Evolutionary conservation across 2,797 vertebrate species (phyloP), one percentile per base, ranked within the genome.

Genomic region (Threskiornis aethiopicus): DNA sequence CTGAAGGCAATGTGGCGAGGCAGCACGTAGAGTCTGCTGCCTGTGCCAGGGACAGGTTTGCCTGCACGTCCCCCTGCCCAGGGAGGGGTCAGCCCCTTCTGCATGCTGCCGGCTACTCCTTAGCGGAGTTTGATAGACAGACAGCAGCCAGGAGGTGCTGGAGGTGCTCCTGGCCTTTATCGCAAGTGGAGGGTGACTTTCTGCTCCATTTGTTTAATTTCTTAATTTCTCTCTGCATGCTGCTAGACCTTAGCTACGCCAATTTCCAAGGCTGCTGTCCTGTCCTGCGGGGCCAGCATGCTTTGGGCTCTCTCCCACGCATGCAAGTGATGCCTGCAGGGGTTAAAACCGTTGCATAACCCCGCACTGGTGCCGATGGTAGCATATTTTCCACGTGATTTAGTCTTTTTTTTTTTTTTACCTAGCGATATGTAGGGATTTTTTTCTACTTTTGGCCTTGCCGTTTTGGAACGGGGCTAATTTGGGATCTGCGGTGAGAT

Each of bases 241-340:
- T 42, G 19, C 19, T 64, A 51, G 70, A 25, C 52, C 25, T 58
- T 20, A 18, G 6, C n/a, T 57, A 26, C 22, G 8, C n/a, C 22
- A 2, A 6, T 54, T 59, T 81, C 58, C 61, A 76, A 46, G 35
- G 62, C 70, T 71, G 84, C 39, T 5, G 1, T 39, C 78, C 66
- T 3, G 0, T 52, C 46, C 76, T 5, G 1, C 1, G 0, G 73
- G 47, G 33, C 61, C 16, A 10, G 52, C 0, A 1, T 0, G 1
- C 47, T 67, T 39, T 0, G 5, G 58, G 59, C 28, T 65, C 31
- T 70, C 41, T 72, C 17, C 31, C 0, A 0, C 6, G 5, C 2
- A 0, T 31, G 37, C 28, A 15, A 19, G n/a, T 5, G 2, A 10
- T 52, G 86, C 26, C 28, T 70, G 58, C 24, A 42, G 59, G 26